These are phyloP conservation scores for Corythornis leucogaster DNA, from an alignment of 2,797 vertebrate genomes.

Conservation along the genomic window DNA sequence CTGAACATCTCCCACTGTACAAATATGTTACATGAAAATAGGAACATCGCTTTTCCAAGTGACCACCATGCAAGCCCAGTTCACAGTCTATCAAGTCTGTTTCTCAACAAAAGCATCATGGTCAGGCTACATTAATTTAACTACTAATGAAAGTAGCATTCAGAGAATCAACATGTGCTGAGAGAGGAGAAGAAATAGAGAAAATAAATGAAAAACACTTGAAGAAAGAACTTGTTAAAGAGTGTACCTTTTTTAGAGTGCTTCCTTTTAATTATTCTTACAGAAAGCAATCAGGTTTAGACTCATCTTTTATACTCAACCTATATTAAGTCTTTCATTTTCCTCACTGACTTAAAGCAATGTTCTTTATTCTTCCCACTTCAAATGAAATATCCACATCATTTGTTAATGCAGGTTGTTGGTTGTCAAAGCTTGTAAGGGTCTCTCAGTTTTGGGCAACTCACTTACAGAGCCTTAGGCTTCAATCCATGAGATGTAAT, in stretches of 20 bases:
- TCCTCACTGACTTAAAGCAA: conserved; percentile 52
- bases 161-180: neutral
- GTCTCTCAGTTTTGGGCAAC: conserved; percentile 54
- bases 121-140: neutral
- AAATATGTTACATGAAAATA: neutral
- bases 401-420: conserved; percentile 69
- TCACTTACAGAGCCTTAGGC: conserved; percentile 50
- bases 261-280: conserved; percentile 55
- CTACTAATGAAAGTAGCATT: neutral
- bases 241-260: conserved; percentile 3
- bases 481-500: conserved; percentile 53
- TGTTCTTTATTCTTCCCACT: conserved; percentile 64
- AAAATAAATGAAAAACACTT: conserved; percentile 23
- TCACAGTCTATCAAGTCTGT: neutral
- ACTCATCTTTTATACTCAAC: conserved; percentile 50
- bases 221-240: conserved; percentile 29
- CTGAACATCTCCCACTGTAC: neutral
- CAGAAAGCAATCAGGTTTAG: conserved; percentile 50
- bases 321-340: conserved; percentile 66
- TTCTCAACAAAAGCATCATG: neutral
- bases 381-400: conserved; percentile 68
- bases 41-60: neutral
- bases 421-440: conserved; percentile 51
- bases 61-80: neutral
- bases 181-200: neutral